phyloP scores from a whole-genome alignment of 2,797 vertebrate genomes.

The Anas capensis region DNA sequence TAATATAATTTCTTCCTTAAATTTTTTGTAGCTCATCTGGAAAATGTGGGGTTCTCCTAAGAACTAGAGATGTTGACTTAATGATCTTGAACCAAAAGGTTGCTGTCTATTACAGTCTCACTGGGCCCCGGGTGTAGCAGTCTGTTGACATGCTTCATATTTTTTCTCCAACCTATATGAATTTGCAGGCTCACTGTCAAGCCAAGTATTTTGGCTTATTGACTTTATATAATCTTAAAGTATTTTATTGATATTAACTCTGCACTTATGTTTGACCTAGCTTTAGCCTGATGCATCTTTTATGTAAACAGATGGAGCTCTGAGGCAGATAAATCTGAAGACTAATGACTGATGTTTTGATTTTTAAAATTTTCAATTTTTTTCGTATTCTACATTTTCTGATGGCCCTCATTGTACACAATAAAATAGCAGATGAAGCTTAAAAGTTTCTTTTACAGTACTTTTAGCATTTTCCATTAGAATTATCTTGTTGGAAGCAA shows the following conservation, averaged over 20 bases:
- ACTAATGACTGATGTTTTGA: not conserved
- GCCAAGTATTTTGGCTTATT: not conserved
- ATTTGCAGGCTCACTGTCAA: not conserved
- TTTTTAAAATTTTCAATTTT: not conserved
- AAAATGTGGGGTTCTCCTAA: not conserved
- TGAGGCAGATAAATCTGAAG: not conserved
- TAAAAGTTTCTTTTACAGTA: constrained; percentile 74
- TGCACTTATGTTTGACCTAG: not conserved
- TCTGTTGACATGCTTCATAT: not conserved
- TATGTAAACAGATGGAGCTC: not conserved
- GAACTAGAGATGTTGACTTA: not conserved
- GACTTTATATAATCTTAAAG: not conserved
- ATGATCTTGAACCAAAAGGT: not conserved
- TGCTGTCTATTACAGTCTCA: not conserved
- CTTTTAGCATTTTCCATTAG: constrained; percentile 70
- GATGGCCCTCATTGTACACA: not conserved
- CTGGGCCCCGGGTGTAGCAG: not conserved
- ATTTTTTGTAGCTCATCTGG: not conserved
- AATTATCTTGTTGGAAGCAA: constrained; percentile 77
- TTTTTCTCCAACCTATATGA: not conserved
- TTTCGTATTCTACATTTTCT: not conserved
- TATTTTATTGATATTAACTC: not conserved
- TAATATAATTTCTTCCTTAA: not conserved
- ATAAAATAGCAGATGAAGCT: constrained; percentile 75
- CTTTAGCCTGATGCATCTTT: not conserved